Evolutionary conservation across 2,797 vertebrate species (phyloP).

Genomic region (Merluccius polli): DNA sequence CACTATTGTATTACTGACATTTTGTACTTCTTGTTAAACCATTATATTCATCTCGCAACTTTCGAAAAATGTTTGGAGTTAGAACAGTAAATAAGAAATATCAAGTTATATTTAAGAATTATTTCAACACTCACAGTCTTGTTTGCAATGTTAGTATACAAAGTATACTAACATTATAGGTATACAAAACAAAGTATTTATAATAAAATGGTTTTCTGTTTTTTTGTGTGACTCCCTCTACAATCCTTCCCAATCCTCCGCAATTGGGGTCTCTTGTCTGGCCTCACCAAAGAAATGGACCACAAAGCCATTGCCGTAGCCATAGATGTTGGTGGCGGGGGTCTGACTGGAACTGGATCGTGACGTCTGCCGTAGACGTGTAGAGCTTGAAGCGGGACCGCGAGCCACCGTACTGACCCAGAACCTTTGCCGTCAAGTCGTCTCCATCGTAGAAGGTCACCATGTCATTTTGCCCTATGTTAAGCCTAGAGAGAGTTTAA

Average conservation of each 20-base stretch:
- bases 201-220: not conserved
- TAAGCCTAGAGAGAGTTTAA: constrained; percentile 70
- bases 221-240: too few species aligned
- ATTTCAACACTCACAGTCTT: not conserved
- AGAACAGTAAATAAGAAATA: not conserved
- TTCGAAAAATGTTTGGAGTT: not conserved
- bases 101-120: not conserved
- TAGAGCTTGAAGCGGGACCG: constrained; percentile 86
- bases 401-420: constrained; percentile 86
- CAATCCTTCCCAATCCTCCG: too few species aligned
- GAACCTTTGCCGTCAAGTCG: constrained; percentile 86
- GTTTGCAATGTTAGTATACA: too few species aligned
- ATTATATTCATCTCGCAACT: not conserved
- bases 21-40: not conserved
- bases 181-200: too few species aligned
- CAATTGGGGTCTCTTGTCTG: too few species aligned
- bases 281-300: constrained; percentile 90
- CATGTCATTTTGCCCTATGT: constrained; percentile 82
- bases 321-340: constrained; percentile 81
- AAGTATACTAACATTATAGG: too few species aligned
- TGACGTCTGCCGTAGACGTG: constrained; percentile 88
- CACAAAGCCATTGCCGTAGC: constrained; percentile 90
- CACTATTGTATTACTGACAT: not conserved
- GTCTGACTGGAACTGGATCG: constrained; percentile 94
- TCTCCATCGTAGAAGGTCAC: constrained; percentile 93